Base-by-base conservation (phyloP, 2,113 vertebrate species). In the Dasyprocta punctata region DNA sequence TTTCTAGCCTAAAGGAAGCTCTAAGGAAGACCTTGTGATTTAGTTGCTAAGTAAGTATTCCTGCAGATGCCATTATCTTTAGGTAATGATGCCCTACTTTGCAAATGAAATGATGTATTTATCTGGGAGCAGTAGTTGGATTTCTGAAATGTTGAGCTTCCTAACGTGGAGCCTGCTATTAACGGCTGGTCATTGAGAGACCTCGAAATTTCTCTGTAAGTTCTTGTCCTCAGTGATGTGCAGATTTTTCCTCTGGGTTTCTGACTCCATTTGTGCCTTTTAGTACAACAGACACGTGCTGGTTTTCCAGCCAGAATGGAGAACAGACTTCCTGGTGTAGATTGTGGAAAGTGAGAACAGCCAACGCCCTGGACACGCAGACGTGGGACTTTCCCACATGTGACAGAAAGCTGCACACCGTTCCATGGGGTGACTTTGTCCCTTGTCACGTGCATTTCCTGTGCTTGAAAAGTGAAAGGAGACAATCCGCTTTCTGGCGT, bases 1-100 rank as follows among this genome's bases (percentile, higher is more conserved):
- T 98, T 97, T 98, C 96, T 96, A 97, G 97, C 88, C 94, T 90
- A 88, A 97, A 98, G 96, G 94, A 98, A 98, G 97, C 96, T 97
- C 88, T 93, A 80, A 97, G 98, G 96, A 97, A 97, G 96, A 92
- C 94, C 97, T 97, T 97, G 97, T 98, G 96, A 98, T 96, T 98
- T 97, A 95, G 96, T 96, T 98, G 97, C 96, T 97, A 98, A 98
- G 97, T 94, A 97, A 98, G 94, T 96, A 86, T 97, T 97, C 97
- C 96, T 98, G 96, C 95, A 97, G 95, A 97, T 97, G 94, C 96
- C 97, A 90, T 96, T 97, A 96, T 97, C 95, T 96, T 97, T 97
- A 96, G 95, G 92, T 96, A 97, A 97, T 33, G 96, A 96, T 97
- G 96, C 44, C 92, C 96, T 97, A 93, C 96, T 96, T 98, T 96